These are phyloP conservation scores for Eumerus sabulonum DNA, from an alignment of 2,888 invertebrate genomes.

Conservation along the genomic window DNA sequence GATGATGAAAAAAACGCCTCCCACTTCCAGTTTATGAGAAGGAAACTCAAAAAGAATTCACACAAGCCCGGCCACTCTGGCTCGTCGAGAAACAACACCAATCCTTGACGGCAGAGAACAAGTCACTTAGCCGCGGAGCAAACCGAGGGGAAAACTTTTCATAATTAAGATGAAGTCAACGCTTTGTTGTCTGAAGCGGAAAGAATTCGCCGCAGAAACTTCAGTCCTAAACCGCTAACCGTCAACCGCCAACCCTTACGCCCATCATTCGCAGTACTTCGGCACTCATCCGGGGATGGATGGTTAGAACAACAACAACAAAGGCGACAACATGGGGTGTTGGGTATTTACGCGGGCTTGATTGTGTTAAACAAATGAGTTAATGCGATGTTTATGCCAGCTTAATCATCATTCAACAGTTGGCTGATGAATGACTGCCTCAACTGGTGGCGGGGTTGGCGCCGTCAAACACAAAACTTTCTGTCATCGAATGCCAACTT, in stretches of 20 bases:
- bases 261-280: too few relatives aligned
- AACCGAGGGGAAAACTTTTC: constrained; percentile 36
- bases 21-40: too few relatives aligned
- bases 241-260: background rate
- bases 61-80: constrained; percentile 46
- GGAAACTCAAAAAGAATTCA: constrained; percentile 46
- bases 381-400: constrained; percentile 58
- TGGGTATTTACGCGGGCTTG: constrained; percentile 25
- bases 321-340: background rate
- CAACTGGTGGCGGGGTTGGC: constrained; percentile 10
- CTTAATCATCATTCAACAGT: constrained; percentile 67
- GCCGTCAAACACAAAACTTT: constrained; percentile 49
- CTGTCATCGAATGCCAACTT: too few relatives aligned
- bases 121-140: constrained; percentile 55
- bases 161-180: constrained; percentile 64
- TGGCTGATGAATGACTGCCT: constrained; percentile 38
- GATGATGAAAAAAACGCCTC: constrained; percentile 16
- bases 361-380: constrained; percentile 60
- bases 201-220: constrained; percentile 42
- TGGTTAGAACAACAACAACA: background rate
- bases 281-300: constrained; percentile 11
- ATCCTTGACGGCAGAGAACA: constrained; percentile 44
- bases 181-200: constrained; percentile 59
- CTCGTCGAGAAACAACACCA: background rate
- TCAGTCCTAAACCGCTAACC: constrained; percentile 9